Evolutionary conservation across 2,797 vertebrate genomes (phyloP).

Genomic region (Catharus ustulatus): DNA sequence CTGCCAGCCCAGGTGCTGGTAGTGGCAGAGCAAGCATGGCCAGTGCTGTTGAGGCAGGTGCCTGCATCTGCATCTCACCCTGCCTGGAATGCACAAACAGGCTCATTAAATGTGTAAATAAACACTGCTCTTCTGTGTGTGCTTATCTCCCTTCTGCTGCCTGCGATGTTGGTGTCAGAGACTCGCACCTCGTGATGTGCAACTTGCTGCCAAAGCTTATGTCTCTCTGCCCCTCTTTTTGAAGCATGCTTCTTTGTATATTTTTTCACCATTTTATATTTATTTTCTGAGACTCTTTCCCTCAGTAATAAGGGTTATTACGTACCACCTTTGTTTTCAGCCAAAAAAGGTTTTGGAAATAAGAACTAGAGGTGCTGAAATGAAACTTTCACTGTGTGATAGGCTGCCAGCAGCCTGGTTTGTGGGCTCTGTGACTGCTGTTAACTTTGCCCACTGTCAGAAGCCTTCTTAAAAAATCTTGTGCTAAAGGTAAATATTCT

Average conservation of each 20-base stretch:
- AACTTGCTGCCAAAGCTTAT: background rate
- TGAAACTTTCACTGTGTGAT: background rate
- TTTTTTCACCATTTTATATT: background rate
- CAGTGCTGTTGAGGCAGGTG: background rate
- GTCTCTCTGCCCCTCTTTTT: background rate
- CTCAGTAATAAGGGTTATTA: background rate
- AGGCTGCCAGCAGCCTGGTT: background rate
- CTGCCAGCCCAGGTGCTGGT: background rate
- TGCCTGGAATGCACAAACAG: slow-evolving; percentile 32
- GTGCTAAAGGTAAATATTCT: background rate
- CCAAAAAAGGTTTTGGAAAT: background rate
- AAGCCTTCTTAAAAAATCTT: background rate
- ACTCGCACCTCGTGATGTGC: background rate
- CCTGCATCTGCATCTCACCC: background rate
- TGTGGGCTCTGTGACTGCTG: background rate
- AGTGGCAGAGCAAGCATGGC: background rate
- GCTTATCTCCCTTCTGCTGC: background rate
- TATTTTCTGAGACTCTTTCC: background rate
- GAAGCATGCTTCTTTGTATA: background rate
- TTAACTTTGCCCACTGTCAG: background rate
- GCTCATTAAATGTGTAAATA: background rate
- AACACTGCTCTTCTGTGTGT: background rate
- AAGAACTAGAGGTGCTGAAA: background rate
- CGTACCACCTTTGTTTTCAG: background rate
- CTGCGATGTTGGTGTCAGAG: background rate